Evolutionary conservation across 2,797 vertebrate genomes (phyloP), one percentile per base, ranked within the genome.

Genomic region (Onychomys torridus): DNA sequence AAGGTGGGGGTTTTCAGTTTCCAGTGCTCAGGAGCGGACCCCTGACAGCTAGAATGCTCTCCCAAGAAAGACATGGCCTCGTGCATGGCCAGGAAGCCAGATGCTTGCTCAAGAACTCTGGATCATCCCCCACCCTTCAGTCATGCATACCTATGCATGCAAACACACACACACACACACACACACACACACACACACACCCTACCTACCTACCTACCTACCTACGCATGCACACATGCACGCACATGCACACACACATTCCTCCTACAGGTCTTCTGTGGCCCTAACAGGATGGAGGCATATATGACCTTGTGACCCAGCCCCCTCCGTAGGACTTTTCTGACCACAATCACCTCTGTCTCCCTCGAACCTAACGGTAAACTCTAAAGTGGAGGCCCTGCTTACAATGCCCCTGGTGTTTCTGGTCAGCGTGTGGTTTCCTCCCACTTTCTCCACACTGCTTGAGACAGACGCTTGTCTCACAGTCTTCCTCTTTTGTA

Each of bases 21-120:
- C 89, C 88, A 90, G 91, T 27, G 84, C 29, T 94, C 86, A 75
- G 43, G 65, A 77, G 93, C 88, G 77, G 65, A 85, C 79, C 29
- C 49, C 61, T 73, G 65, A 0, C 17, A 29, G 61, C 10, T 34
- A 78, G 43, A 40, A 55, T 59, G 21, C 77, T 40, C 57, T 49
- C 34, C 43, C 0, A 12, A 5, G 55, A 77, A 89, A 37, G 43
- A 32, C 27, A 2, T 37, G 77, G 61, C 52, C 29, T 1, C 1
- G 0, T 0, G 0, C 3, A 0, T 0, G 37, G 73, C 52, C 2
- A 0, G 21, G 91, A 90, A 32, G 19, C 13, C 57, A 27, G 2
- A 27, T 85, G 65, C 61, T 55, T 79, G 43, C n/a, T 52, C 32
- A 52, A 61, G 59, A 67, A 23, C 9, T 65, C 12, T 29, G 34